Evolutionary conservation across 1,140 invertebrate genomes (phyloP), one percentile per base, ranked within the genome.

Genomic region (Pogonognathellus flavescens): DNA sequence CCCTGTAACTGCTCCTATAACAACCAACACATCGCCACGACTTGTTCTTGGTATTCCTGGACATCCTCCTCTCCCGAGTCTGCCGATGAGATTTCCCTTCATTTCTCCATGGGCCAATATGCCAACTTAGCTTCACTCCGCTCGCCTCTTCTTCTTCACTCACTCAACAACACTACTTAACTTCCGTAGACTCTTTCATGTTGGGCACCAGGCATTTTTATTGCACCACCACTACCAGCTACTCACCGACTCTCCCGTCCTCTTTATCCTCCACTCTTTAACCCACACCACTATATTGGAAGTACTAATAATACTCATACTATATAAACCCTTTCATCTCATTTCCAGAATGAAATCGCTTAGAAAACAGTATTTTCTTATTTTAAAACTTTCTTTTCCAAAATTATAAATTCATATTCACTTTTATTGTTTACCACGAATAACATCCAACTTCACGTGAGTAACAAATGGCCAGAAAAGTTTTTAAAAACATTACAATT

Each of bases 21-120:
- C 20, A 62, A 11, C 22, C 5, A 22, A 22, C 25, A 25, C 22
- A 22, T 41, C 0, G n/a, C 18, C 18, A n/a, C n/a, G 9, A 62
- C 60, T 62, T 62, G 60, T 62, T 62, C 66, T 72, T 16, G 53
- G 11, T n/a, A 49, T 72, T 41, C 66, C n/a, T 41, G 25, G 25
- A 72, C 66, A 41, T 72, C 66, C 41, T 16, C 14, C 66, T 57
- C 53, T n/a, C 11, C n/a, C 14, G 59, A 62, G 18, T 9, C 59
- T 62, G 4, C 13, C 16, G 25, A n/a, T 14, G 53, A 72, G 7
- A 72, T 72, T 72, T 72, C 66, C 13, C 22, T 72, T 41, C 31
- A 72, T 72, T 72, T 31, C 66, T 72, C 66, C 66, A 72, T 72
- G 66, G 66, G 66, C 66, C 66, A 72, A 72, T 49, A 13, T 72